Conservation (phyloP, 2,888 invertebrate species). For the Brachyptera putata region DNA sequence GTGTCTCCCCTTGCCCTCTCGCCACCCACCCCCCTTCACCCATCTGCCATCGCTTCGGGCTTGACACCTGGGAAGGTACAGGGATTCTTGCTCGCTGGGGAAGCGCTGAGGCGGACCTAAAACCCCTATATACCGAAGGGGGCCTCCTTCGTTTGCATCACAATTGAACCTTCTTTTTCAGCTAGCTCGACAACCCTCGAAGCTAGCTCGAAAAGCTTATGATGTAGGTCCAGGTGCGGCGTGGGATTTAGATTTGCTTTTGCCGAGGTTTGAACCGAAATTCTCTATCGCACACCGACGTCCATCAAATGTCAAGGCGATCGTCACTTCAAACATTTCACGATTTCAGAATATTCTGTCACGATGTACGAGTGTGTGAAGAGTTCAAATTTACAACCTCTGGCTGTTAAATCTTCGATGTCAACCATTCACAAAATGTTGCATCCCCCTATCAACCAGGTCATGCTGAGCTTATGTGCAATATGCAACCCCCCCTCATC, state of each 20-base stretch:
- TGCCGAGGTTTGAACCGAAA: neutral
- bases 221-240: conserved; percentile 28
- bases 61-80: conserved; percentile 29
- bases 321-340: neutral
- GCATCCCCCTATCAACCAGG: conserved; percentile 1
- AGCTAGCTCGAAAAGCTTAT: neutral
- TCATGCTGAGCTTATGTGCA: neutral
- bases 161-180: conserved; percentile 20
- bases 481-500: neutral
- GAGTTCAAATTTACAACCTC: neutral
- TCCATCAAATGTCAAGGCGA: conserved; percentile 24
- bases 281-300: neutral
- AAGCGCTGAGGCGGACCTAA: conserved; percentile 10
- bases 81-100: conserved; percentile 18
- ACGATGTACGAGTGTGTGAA: neutral
- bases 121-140: conserved; percentile 4
- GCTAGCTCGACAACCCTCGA: conserved; percentile 10
- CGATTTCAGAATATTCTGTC: neutral
- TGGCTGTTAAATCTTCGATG: too few relatives aligned
- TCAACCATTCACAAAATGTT: conserved; percentile 1
- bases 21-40: conserved; percentile 3
- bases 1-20: conserved; percentile 3
- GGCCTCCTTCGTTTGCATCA: conserved; percentile 30
- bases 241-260: conserved; percentile 25
- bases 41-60: conserved; percentile 19